Conservation (phyloP, 2,888 invertebrate genomes). For the Leptogaster cylindrica region DNA sequence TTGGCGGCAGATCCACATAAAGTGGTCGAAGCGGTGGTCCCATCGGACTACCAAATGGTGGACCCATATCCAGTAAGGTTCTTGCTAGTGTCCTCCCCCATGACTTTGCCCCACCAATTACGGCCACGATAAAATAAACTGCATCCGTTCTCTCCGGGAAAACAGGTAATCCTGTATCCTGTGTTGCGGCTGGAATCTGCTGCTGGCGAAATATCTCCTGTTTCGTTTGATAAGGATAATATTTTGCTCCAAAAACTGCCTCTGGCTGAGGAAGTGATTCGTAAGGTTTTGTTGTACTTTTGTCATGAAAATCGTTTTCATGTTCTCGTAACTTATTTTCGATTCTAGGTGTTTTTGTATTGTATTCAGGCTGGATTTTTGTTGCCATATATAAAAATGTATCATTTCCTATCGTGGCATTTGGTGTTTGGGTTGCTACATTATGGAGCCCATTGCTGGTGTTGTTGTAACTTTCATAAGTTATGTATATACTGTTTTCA, state of each 20-base stretch:
- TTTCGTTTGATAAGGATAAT: not conserved
- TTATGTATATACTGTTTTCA: constrained; percentile 48
- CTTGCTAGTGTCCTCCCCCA: constrained; percentile 52
- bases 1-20: constrained; percentile 52
- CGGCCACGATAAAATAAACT: constrained; percentile 53
- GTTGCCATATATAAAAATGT: constrained; percentile 22
- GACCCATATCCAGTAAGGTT: constrained; percentile 52
- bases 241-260: not conserved
- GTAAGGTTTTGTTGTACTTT: not conserved
- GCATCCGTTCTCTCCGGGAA: constrained; percentile 52
- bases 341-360: not conserved
- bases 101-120: constrained; percentile 52
- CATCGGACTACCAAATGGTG: constrained; percentile 52
- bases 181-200: constrained; percentile 19
- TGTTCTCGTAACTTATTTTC: constrained; percentile 6
- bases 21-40: constrained; percentile 52
- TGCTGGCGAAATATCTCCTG: constrained; percentile 14
- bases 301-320: not conserved
- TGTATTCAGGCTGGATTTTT: not conserved
- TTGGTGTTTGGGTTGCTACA: not conserved
- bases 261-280: constrained; percentile 25
- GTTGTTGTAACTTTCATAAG: constrained; percentile 41
- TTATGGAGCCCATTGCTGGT: not conserved
- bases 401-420: constrained; percentile 1
- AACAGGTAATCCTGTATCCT: constrained; percentile 47